Evolutionary conservation across 2,113 vertebrate genomes (phyloP).

Genomic region (Cyanoliseus patagonus): DNA sequence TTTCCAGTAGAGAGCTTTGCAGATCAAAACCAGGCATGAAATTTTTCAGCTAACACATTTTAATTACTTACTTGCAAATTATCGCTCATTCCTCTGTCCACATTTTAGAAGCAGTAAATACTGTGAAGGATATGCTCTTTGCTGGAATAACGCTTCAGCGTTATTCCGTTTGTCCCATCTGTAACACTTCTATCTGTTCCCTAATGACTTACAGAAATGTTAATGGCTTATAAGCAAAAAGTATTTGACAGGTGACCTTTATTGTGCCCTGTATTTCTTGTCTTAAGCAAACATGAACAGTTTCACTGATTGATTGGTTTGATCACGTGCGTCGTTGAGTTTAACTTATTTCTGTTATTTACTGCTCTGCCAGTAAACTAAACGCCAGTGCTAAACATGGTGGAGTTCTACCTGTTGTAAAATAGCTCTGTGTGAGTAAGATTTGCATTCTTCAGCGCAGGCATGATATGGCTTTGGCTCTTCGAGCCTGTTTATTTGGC

Average conservation of each 20-base stretch:
- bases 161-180: not conserved
- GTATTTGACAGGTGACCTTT: not conserved
- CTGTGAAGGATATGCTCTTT: not conserved
- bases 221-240: not conserved
- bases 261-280: not conserved
- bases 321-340: not conserved
- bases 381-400: not conserved
- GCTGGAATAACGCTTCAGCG: not conserved
- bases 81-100: not conserved
- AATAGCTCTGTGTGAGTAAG: not conserved
- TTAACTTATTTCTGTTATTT: not conserved
- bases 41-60: not conserved
- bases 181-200: not conserved
- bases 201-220: not conserved
- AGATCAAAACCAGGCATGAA: not conserved
- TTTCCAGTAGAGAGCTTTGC: conserved; percentile 20
- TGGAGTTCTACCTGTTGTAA: not conserved
- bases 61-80: not conserved
- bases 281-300: not conserved
- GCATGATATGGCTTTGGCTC: not conserved
- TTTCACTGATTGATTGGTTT: not conserved
- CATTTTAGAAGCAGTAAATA: not conserved
- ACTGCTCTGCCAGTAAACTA: not conserved
- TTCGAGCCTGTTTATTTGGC: not conserved
- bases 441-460: not conserved